A percentile compares a stretch with the other conserved stretches of the same genome.
These are phyloP conservation scores for Wiebesia pumilae DNA, from an alignment of 1,140 invertebrate genomes.

Conservation along the genomic window DNA sequence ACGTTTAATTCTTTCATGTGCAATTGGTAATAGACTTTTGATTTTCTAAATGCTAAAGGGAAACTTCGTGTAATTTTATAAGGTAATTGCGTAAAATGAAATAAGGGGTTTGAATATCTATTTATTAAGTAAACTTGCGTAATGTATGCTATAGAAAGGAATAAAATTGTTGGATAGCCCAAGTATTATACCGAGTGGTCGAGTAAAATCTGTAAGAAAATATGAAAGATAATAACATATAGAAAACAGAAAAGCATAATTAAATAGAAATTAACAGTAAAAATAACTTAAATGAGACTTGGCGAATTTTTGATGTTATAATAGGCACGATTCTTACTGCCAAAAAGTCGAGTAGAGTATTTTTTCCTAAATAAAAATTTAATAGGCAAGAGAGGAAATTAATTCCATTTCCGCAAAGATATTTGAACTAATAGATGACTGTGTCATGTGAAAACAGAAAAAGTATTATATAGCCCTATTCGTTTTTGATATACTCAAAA, in stretches of 20 bases:
- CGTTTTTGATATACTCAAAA: conserved; percentile 37
- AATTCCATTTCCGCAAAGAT: not conserved
- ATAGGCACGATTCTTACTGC: conserved; percentile 39
- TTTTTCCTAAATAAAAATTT: conserved; percentile 40
- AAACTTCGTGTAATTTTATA: conserved; percentile 11
- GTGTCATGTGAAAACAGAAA: not conserved
- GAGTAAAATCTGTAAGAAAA: conserved; percentile 33
- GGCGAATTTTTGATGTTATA: conserved; percentile 47
- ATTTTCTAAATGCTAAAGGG: not conserved
- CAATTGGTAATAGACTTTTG: too few relatives aligned
- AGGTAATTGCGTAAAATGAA: not conserved
- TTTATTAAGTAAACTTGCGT: not conserved
- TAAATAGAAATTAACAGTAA: conserved; percentile 11
- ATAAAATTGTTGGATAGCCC: not conserved
- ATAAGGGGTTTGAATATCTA: not conserved
- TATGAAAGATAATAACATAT: conserved; percentile 16
- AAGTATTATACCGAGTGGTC: conserved; percentile 16
- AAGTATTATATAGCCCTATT: not conserved
- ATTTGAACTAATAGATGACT: conserved; percentile 26
- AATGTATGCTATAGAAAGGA: not conserved
- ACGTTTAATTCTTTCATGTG: too few relatives aligned
- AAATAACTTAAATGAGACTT: conserved; percentile 25
- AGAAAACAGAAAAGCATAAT: not conserved
- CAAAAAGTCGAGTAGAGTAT: conserved; percentile 38
- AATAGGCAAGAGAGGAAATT: not conserved